A percentile compares a stretch with the other conserved stretches of the same genome.
Evolutionary conservation across 2,797 vertebrate genomes (phyloP).

Genomic region (Cygnus olor): DNA sequence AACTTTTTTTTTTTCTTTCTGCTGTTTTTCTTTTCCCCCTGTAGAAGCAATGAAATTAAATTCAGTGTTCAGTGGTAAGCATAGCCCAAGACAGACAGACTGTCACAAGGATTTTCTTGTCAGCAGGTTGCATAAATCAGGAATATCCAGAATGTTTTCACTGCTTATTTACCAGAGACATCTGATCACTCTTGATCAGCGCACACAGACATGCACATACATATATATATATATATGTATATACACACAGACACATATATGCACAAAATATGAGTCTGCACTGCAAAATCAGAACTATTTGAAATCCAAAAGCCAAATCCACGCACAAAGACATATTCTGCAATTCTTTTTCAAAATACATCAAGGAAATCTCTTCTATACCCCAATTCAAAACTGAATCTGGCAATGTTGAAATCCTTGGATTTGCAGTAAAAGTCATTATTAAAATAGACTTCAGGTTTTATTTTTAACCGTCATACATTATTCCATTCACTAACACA

Average conservation of each 20-base stretch:
- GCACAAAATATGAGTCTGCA: background rate
- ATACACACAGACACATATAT: background rate
- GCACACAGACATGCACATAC: background rate
- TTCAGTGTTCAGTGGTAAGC: background rate
- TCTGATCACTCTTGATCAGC: background rate
- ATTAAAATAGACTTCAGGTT: background rate
- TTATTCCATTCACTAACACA: background rate
- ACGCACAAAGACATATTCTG: background rate
- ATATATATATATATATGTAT: no score
- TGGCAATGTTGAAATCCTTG: background rate
- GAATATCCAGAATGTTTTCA: conserved; percentile 9
- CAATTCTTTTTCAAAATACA: background rate
- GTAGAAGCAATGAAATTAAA: conserved; percentile 1
- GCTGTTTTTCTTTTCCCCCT: background rate
- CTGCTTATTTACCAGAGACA: background rate
- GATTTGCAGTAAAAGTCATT: background rate
- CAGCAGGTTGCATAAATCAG: background rate
- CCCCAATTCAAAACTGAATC: background rate
- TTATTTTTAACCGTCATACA: background rate
- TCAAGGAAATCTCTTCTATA: background rate
- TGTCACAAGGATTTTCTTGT: conserved; percentile 2
- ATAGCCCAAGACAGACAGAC: background rate
- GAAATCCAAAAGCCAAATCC: background rate
- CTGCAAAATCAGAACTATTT: background rate
- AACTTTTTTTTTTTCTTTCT: background rate